Percentiles rank a stretch among this genome's conserved stretches.
These are phyloP conservation scores for Furcula furcula DNA, from an alignment of 2,888 invertebrate genomes.

Conservation along the genomic window DNA sequence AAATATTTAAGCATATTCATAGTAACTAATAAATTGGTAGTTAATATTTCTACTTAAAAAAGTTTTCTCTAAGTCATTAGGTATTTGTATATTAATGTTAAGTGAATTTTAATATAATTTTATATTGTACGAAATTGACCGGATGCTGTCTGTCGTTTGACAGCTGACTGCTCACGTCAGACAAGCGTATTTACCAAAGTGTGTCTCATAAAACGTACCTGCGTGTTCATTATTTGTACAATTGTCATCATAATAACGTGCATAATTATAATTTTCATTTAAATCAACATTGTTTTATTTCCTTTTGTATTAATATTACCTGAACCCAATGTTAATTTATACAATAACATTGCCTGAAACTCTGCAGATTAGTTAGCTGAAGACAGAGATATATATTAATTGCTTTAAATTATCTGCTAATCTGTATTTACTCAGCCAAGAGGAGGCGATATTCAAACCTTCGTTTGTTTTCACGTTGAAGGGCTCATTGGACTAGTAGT, in stretches of 20 bases:
- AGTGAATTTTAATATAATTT: conserved; percentile 4
- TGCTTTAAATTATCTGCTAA: neutral
- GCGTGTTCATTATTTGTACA: conserved; percentile 34
- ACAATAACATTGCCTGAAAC: no score
- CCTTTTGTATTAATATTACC: neutral
- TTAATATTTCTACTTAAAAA: conserved; percentile 15
- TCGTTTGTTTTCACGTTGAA: neutral
- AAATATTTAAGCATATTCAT: conserved; percentile 16
- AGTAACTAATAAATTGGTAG: conserved; percentile 9
- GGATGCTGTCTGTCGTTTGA: no score
- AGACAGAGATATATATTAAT: neutral
- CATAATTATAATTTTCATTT: conserved; percentile 11
- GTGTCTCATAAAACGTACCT: conserved; percentile 22
- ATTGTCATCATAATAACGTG: conserved; percentile 20
- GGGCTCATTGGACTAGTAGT: no score
- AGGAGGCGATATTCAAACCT: neutral
- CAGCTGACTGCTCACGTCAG: neutral
- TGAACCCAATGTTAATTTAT: neutral
- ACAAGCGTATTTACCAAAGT: conserved; percentile 16
- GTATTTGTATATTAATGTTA: conserved; percentile 1
- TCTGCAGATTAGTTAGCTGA: no score
- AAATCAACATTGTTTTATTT: conserved; percentile 5
- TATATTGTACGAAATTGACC: conserved; percentile 5
- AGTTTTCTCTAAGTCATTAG: conserved; percentile 19
- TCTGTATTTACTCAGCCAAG: neutral